Percentiles rank a stretch among this genome's conserved stretches.
Evolutionary conservation across 1,140 invertebrate genomes (phyloP).

Genomic region (Hycleus cichorii): DNA sequence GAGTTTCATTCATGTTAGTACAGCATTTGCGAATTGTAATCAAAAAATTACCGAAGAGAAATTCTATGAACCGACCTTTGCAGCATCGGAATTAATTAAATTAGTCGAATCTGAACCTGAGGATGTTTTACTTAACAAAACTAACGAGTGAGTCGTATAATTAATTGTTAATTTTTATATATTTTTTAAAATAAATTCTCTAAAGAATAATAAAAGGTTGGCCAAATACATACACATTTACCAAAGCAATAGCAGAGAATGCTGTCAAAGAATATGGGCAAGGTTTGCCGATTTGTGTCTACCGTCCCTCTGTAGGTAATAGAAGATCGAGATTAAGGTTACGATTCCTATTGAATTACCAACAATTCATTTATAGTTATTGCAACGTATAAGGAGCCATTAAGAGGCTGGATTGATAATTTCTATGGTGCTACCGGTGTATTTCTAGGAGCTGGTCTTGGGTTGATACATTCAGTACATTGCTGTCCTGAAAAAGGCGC

Average conservation of each 20-base stretch:
- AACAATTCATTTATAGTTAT: slow-evolving; percentile 39
- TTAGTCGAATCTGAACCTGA: slow-evolving; percentile 59
- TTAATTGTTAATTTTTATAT: background rate
- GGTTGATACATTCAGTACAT: slow-evolving; percentile 53
- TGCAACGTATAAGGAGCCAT: slow-evolving; percentile 47
- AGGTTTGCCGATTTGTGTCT: slow-evolving; percentile 57
- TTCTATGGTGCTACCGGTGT: slow-evolving; percentile 63
- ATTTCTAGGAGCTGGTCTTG: slow-evolving; percentile 49
- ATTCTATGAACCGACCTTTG: slow-evolving; percentile 47
- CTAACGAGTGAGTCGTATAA: slow-evolving; percentile 47
- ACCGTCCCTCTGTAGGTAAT: slow-evolving; percentile 63
- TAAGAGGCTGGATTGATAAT: slow-evolving; percentile 68
- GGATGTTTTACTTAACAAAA: slow-evolving; percentile 55
- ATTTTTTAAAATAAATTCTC: slow-evolving; percentile 7
- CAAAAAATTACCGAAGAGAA: slow-evolving; percentile 46
- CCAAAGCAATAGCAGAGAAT: slow-evolving; percentile 56
- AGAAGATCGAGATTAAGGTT: background rate
- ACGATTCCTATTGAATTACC: background rate
- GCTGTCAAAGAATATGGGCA: slow-evolving; percentile 43
- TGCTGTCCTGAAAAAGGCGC: slow-evolving; percentile 46
- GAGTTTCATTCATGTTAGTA: slow-evolving; percentile 50
- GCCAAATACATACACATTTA: slow-evolving; percentile 59
- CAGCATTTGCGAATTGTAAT: slow-evolving; percentile 54
- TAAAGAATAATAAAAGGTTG: slow-evolving; percentile 46
- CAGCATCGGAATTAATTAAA: slow-evolving; percentile 52